Base-by-base conservation (phyloP, 2,888 invertebrate species). In the Macrosiphum euphorbiae region DNA sequence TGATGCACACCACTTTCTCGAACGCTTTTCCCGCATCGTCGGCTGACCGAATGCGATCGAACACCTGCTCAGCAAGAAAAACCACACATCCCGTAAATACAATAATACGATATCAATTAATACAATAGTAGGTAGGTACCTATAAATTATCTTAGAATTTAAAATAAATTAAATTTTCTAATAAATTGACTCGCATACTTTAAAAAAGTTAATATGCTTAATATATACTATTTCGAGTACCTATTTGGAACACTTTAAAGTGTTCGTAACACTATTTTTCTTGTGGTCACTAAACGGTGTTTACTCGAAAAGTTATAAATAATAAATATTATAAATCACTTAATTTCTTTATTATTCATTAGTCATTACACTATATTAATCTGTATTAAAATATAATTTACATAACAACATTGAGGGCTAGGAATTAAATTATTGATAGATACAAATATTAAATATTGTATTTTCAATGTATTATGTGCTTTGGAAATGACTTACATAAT, bases 1-100 rank as follows among this genome's bases (percentile, higher is more conserved):
- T 95, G n/a, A 97, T 95, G 24, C 96, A 95, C 86, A 95, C 95
- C 88, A 97, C 95, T 95, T 96, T 96, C 78, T 95, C 95, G 91
- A 96, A 95, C 13, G 95, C 95, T 35, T 95, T 95, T 20, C 93
- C 94, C 5, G 96, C 95, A 78, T 95, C 95, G 28, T 91, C 88
- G 85, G 95, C 95, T 20, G 95, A 94, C 88, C 96, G 95, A 28
- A 96, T 95, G 67, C 95, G 95, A 94, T 96, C 96, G 94, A 96
- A 96, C 28, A 96, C 95, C 96, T 96, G 44, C 44, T 7, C 95
- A 20, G 90, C 26, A 90, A n/a, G 47, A 67, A 88, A 88, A 88
- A 52, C 28, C 47, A 47, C 86, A 47, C 28, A 20, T 47, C 5
- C 35, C 20, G n/a, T 67, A 13, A 67, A 10, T 26, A 58, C 20